Conservation (phyloP, 2,888 invertebrate genomes). For the Ormyrus nitidulus region DNA sequence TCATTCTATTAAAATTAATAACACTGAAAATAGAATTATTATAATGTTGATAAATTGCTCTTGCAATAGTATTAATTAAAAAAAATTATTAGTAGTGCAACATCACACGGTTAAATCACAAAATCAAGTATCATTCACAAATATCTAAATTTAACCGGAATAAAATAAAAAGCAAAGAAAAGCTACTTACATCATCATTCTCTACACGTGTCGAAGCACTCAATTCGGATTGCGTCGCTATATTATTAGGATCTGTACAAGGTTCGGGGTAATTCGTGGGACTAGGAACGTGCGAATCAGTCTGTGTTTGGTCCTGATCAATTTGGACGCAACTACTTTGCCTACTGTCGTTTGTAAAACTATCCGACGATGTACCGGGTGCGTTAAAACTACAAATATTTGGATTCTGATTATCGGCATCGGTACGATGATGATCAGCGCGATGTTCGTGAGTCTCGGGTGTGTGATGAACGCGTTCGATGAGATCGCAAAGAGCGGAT, state of each 20-base stretch:
- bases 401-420: constrained; percentile 20
- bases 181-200: constrained; percentile 60
- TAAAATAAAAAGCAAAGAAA: constrained; percentile 40
- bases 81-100: constrained; percentile 22
- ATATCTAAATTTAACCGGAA: constrained; percentile 1
- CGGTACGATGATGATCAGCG: constrained; percentile 1
- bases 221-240: constrained; percentile 66
- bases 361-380: background rate
- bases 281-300: constrained; percentile 46
- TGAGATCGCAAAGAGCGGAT: constrained; percentile 3
- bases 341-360: constrained; percentile 5
- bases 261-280: constrained; percentile 58
- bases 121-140: constrained; percentile 9
- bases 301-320: constrained; percentile 29
- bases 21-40: too few species aligned
- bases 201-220: constrained; percentile 55
- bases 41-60: too few species aligned
- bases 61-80: background rate
- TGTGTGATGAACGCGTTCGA: background rate
- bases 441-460: constrained; percentile 7
- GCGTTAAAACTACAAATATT: background rate
- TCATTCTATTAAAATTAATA: too few species aligned
- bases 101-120: background rate
- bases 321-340: background rate
- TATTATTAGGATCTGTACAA: constrained; percentile 67